Conservation (phyloP, 2,113 vertebrate species). For the Cyanoliseus patagonus region DNA sequence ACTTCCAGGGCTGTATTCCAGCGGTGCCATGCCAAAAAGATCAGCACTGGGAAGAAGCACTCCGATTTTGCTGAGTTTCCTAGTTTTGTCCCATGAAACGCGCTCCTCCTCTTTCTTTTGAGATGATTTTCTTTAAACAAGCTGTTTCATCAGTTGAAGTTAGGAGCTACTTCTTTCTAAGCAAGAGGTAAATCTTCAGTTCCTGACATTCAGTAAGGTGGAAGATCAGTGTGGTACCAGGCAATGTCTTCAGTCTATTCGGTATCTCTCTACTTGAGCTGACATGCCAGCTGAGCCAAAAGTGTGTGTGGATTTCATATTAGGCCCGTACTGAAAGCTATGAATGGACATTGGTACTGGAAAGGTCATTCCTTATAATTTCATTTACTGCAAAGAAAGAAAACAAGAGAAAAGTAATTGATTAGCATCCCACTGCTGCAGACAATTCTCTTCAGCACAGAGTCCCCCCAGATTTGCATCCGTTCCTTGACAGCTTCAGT, state of each 20-base stretch:
- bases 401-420: conserved; percentile 25
- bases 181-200: conserved; percentile 15
- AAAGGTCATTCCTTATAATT: conserved; percentile 96
- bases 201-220: conserved; percentile 27
- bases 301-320: not conserved
- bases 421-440: not conserved
- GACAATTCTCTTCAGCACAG: not conserved
- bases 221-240: conserved; percentile 55
- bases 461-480: not conserved
- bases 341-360: conserved; percentile 83
- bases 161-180: not conserved
- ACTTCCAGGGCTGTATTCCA: conserved; percentile 70
- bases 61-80: conserved; percentile 25
- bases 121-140: conserved; percentile 66
- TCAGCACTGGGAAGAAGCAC: not conserved
- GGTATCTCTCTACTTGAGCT: not conserved
- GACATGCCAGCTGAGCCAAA: not conserved
- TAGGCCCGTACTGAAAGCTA: conserved; percentile 41
- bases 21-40: conserved; percentile 29
- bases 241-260: not conserved
- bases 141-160: not conserved
- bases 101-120: conserved; percentile 3
- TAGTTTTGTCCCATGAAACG: conserved; percentile 49
- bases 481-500: not conserved
- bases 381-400: conserved; percentile 91